Percentiles rank a stretch among this genome's conserved stretches.
Conservation (phyloP, 1,140 invertebrate species). For the Euura lappo region DNA sequence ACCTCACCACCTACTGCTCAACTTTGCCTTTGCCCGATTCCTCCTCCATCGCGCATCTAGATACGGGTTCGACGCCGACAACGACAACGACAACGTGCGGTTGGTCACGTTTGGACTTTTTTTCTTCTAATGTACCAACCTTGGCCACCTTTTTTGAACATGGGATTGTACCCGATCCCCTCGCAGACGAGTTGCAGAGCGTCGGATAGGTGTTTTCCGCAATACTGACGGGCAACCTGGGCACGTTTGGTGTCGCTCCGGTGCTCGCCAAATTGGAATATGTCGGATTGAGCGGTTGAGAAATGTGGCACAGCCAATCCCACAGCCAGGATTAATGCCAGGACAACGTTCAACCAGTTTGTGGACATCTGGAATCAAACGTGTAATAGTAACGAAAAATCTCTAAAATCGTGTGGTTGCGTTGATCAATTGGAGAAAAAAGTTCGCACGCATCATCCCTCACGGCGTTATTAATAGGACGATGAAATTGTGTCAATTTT, state of each 20-base stretch:
- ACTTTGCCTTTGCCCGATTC: no score
- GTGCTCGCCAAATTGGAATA: constrained; percentile 31
- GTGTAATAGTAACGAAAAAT: no score
- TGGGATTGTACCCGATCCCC: constrained; percentile 49
- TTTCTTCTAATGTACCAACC: constrained; percentile 32
- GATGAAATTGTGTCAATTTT: constrained; percentile 2
- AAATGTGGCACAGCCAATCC: constrained; percentile 36
- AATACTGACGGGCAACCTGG: constrained; percentile 36
- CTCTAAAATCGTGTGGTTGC: neutral
- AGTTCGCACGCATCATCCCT: no score
- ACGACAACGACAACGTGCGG: no score
- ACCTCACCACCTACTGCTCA: neutral
- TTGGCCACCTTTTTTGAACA: constrained; percentile 54
- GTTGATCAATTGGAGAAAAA: neutral
- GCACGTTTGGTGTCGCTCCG: constrained; percentile 27
- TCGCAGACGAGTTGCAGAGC: constrained; percentile 50
- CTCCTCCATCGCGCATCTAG: no score
- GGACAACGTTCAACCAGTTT: constrained; percentile 37
- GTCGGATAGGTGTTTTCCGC: constrained; percentile 51
- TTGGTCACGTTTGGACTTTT: neutral
- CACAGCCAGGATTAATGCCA: constrained; percentile 39
- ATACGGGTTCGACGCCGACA: no score
- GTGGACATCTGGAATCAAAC: constrained; percentile 49
- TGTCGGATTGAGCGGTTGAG: constrained; percentile 38
- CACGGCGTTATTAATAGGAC: neutral